Evolutionary conservation across 2,113 vertebrate species (phyloP).

Genomic region (Noturus placidus): DNA sequence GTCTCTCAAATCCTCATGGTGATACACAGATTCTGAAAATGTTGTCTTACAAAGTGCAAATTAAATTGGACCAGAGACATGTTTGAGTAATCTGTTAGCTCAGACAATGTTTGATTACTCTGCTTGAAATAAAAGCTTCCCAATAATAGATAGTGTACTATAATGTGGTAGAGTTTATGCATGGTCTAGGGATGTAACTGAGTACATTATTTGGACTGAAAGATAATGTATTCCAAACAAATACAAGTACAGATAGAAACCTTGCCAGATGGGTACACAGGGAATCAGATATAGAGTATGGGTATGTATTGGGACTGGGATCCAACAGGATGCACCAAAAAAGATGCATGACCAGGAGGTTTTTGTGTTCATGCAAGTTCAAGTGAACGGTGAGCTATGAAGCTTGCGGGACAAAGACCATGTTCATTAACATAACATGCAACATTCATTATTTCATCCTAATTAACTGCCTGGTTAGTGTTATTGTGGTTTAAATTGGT

Average conservation of each 20-base stretch:
- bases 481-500: background rate
- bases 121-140: background rate
- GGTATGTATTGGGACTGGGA: background rate
- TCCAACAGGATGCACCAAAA: background rate
- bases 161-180: background rate
- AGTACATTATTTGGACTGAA: background rate
- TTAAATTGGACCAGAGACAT: slow-evolving; percentile 10
- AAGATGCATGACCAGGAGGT: background rate
- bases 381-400: background rate
- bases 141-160: background rate
- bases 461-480: background rate
- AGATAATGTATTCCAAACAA: background rate
- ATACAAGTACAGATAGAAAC: background rate
- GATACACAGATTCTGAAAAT: slow-evolving; percentile 24
- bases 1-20: slow-evolving; percentile 2
- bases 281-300: background rate
- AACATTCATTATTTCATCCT: background rate
- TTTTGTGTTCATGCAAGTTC: background rate
- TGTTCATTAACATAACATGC: background rate
- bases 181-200: background rate
- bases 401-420: background rate
- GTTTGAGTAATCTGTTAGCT: slow-evolving; percentile 10
- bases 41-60: slow-evolving; percentile 29
- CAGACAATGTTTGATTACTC: slow-evolving; percentile 26
- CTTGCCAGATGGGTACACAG: background rate